A percentile compares a stretch with the other conserved stretches of the same genome.
These are phyloP conservation scores for Gobionotothen gibberifrons DNA, from an alignment of 2,797 vertebrate species.

Conservation along the genomic window DNA sequence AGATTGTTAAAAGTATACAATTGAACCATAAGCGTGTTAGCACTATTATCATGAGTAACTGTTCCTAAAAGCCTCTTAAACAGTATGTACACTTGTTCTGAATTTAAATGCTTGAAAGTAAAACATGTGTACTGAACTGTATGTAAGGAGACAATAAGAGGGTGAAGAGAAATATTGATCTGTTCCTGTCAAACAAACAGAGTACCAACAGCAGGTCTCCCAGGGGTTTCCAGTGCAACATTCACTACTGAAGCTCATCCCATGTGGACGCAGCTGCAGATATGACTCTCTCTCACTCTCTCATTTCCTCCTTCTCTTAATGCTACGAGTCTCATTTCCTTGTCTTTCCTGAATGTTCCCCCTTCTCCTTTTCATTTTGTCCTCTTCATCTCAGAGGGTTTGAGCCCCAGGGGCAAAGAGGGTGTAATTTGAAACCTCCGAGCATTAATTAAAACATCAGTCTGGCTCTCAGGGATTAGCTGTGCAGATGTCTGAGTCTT, in stretches of 20 bases:
- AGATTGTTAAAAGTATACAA: not conserved
- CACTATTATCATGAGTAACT: too few relatives aligned
- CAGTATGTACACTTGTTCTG: not conserved
- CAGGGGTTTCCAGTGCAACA: constrained; percentile 37
- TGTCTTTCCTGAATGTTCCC: constrained; percentile 52
- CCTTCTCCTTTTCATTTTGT: constrained; percentile 59
- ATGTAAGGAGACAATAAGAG: constrained; percentile 12
- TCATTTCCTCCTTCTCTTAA: constrained; percentile 32
- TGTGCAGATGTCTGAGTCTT: constrained; percentile 78
- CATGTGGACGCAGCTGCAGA: constrained; percentile 55
- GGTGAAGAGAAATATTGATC: constrained; percentile 41
- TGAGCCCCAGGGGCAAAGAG: constrained; percentile 70
- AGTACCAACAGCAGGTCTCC: constrained; percentile 32
- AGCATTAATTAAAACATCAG: constrained; percentile 85
- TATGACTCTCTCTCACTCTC: constrained; percentile 37
- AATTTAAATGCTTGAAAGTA: constrained; percentile 3
- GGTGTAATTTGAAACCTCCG: constrained; percentile 82
- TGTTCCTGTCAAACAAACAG: constrained; percentile 38
- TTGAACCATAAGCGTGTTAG: not conserved
- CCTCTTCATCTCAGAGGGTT: constrained; percentile 66
- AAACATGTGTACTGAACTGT: constrained; percentile 2
- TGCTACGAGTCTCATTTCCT: constrained; percentile 62
- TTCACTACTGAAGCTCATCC: constrained; percentile 44
- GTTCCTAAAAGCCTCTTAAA: not conserved
- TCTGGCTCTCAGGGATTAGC: constrained; percentile 79